A percentile compares a stretch with the other conserved stretches of the same genome.
Conservation (phyloP, 2,888 invertebrate genomes). For the Sympetrum striolatum region DNA sequence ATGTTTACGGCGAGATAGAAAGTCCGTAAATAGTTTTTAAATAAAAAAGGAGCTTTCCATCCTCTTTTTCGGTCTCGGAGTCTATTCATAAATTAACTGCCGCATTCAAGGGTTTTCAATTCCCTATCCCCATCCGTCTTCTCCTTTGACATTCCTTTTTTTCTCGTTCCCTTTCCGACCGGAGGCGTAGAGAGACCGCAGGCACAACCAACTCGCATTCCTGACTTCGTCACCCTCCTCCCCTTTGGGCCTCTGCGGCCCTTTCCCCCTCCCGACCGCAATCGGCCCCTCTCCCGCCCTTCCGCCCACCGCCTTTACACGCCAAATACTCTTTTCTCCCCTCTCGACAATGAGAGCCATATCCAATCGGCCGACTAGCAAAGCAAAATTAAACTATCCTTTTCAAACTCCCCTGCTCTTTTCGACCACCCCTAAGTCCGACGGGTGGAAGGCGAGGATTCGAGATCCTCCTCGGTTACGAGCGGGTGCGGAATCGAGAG, state of each 20-base stretch:
- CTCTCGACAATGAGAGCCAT: not conserved
- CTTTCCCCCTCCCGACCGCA: not conserved
- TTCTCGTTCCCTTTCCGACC: not conserved
- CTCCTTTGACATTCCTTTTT: slow-evolving; percentile 27
- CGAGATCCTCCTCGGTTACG: too few species aligned
- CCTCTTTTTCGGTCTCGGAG: slow-evolving; percentile 13
- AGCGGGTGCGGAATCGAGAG: too few species aligned
- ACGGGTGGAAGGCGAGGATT: too few species aligned
- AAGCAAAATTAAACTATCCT: not conserved
- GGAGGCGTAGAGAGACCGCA: slow-evolving; percentile 14
- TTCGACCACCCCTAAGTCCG: not conserved
- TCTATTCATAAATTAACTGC: slow-evolving; percentile 43
- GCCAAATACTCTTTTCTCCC: not conserved
- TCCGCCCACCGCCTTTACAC: not conserved
- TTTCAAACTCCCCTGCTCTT: not conserved
- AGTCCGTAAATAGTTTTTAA: not conserved
- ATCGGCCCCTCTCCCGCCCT: not conserved
- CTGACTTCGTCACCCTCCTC: not conserved
- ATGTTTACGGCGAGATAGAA: not conserved
- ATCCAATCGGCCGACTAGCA: not conserved
- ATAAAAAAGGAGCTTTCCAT: not conserved
- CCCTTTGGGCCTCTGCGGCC: not conserved
- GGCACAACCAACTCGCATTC: not conserved
- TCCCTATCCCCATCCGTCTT: slow-evolving; percentile 39
- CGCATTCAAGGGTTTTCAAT: slow-evolving; percentile 38